Evolutionary conservation across 2,888 invertebrate species (phyloP), one percentile per base, ranked within the genome.

Genomic region (Bembecia ichneumoniformis): DNA sequence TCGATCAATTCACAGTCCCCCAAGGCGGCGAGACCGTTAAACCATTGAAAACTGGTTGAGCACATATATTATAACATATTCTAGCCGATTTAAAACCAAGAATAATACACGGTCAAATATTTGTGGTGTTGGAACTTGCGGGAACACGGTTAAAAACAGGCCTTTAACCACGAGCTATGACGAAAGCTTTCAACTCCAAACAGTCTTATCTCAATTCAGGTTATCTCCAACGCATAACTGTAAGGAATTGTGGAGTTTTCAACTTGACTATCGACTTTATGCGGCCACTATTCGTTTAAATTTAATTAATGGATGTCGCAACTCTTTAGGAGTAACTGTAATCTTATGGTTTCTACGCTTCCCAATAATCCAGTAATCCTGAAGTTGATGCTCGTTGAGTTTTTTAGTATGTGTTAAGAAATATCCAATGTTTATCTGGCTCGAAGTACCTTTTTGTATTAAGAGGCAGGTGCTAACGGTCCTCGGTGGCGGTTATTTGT

Each of bases 391-490:
- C 2, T 14, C 13, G 28, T 28, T 9, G 5, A 40, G 14, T 40
- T 40, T 40, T 40, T 40, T 40, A 13, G n/a, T 40, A 13, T 40
- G n/a, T 7, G 40, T n/a, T 13, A 2, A 40, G 11, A 28, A 28
- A 9, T 9, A 28, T 13, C 2, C 40, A 40, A 40, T 40, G 13
- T 40, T 40, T 40, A 40, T 40, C 40, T 40, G 13, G 28, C 28
- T 28, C 28, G 28, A 28, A 28, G 15, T 46, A 46, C 17, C n/a
- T 46, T 13, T 46, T 15, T 16, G 5, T 20, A 47, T 34, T 47
- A 13, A 14, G 40, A 16, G 64, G 74, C 84, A 84, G 84, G 81
- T 83, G 83, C 55, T 81, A 86, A 86, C 86, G 84, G 86, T 75
- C 65, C 57, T 57, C 49, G 52, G 56, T 71, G 84, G 73, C 86